A percentile compares a stretch with the other conserved stretches of the same genome.
These are phyloP conservation scores for Caretta caretta DNA, from an alignment of 2,113 vertebrate species.

Conservation along the genomic window DNA sequence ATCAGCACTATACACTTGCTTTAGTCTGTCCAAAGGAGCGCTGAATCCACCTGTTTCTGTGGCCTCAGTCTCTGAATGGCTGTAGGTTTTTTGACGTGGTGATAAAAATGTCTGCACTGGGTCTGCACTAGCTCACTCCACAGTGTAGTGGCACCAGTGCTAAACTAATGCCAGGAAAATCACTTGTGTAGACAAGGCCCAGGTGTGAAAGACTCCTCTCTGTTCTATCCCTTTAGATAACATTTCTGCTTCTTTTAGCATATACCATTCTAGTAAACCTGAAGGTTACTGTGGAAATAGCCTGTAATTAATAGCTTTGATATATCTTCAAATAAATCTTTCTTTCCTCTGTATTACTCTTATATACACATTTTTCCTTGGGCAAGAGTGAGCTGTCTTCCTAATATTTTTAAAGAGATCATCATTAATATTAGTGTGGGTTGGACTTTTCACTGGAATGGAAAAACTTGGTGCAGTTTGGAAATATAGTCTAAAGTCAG, in stretches of 20 bases:
- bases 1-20: not conserved
- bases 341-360: not conserved
- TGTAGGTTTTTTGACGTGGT: not conserved
- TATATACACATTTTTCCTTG: not conserved
- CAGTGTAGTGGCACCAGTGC: not conserved
- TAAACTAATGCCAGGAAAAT: not conserved
- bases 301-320: not conserved
- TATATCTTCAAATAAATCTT: not conserved
- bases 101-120: not conserved
- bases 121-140: not conserved
- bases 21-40: not conserved
- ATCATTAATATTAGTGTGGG: not conserved
- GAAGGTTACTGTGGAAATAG: not conserved
- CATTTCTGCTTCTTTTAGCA: not conserved
- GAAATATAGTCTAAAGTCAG: not conserved
- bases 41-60: not conserved
- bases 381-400: not conserved
- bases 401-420: not conserved
- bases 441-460: not conserved
- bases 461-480: not conserved
- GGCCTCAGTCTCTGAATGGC: not conserved
- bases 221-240: not conserved
- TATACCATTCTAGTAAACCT: not conserved
- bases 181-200: not conserved
- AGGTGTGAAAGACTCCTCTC: not conserved